Evolutionary conservation across 2,797 vertebrate species (phyloP).

Genomic region (Coreius guichenoti): DNA sequence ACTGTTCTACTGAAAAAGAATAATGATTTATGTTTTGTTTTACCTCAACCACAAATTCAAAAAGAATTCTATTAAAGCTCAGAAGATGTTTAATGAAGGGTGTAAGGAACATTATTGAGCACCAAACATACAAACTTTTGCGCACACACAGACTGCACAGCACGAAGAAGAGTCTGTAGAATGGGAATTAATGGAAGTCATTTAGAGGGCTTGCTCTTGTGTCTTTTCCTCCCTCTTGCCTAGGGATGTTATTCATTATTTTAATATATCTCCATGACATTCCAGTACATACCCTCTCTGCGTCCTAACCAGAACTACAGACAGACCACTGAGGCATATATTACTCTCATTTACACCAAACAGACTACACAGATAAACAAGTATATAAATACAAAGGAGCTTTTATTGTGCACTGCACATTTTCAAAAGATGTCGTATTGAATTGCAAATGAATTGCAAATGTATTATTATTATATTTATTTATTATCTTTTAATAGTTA

Average conservation of each 20-base stretch:
- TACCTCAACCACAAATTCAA: constrained; percentile 30
- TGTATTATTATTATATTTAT: too few species aligned
- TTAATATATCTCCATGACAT: constrained; percentile 26
- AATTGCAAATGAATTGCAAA: background rate
- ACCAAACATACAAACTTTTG: constrained; percentile 8
- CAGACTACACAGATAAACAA: constrained; percentile 25
- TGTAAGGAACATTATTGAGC: constrained; percentile 30
- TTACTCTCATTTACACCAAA: constrained; percentile 50
- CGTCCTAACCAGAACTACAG: constrained; percentile 33
- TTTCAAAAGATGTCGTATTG: background rate
- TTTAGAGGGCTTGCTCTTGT: constrained; percentile 36
- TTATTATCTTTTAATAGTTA: background rate
- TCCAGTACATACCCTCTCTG: constrained; percentile 31
- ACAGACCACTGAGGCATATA: constrained; percentile 39
- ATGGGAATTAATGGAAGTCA: constrained; percentile 50
- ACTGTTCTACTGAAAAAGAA: background rate
- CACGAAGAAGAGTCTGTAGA: constrained; percentile 10
- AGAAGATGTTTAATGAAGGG: constrained; percentile 32
- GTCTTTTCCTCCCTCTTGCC: constrained; percentile 31
- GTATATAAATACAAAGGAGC: background rate
- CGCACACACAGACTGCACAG: constrained; percentile 19
- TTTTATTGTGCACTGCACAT: background rate
- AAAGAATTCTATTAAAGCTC: constrained; percentile 33
- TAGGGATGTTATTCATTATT: constrained; percentile 58
- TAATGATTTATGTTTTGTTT: constrained; percentile 28